phyloP scores from a whole-genome alignment of 2,888 invertebrate species.

The Molorchus minor region DNA sequence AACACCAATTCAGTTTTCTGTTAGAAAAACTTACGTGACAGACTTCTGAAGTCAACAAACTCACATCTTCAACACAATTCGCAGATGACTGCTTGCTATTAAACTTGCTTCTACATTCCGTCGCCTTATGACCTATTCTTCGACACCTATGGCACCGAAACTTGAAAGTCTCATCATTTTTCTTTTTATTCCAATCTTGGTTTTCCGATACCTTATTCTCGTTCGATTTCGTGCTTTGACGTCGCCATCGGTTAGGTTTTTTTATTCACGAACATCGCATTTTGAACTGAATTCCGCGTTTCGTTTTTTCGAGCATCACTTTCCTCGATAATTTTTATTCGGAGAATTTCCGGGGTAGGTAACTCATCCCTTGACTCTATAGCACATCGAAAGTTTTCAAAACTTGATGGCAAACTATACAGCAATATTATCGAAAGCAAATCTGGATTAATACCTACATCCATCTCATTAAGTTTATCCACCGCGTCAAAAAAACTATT shows the following conservation, averaged over 20 bases:
- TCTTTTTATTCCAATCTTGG: too few relatives aligned
- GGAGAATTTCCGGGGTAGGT: constrained; percentile 34
- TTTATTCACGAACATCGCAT: too few relatives aligned
- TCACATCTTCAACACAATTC: background rate
- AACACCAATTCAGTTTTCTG: background rate
- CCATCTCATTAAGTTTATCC: constrained; percentile 47
- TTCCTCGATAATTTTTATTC: constrained; percentile 52
- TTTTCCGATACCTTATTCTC: too few relatives aligned
- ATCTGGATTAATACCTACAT: too few relatives aligned
- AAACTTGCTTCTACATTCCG: background rate
- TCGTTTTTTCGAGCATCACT: constrained; percentile 40
- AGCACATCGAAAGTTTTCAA: constrained; percentile 53
- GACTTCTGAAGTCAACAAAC: background rate
- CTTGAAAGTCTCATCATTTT: too few relatives aligned
- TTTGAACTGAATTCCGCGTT: too few relatives aligned
- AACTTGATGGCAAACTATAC: constrained; percentile 51
- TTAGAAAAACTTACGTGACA: background rate
- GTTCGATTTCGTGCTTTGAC: too few relatives aligned
- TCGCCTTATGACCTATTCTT: background rate
- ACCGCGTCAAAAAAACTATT: constrained; percentile 55
- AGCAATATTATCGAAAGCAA: constrained; percentile 50
- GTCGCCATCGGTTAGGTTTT: too few relatives aligned
- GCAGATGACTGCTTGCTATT: background rate
- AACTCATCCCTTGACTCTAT: constrained; percentile 47
- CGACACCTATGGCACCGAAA: background rate